Evolutionary conservation across 2,888 invertebrate genomes (phyloP).

Genomic region (Camponotus fellah): DNA sequence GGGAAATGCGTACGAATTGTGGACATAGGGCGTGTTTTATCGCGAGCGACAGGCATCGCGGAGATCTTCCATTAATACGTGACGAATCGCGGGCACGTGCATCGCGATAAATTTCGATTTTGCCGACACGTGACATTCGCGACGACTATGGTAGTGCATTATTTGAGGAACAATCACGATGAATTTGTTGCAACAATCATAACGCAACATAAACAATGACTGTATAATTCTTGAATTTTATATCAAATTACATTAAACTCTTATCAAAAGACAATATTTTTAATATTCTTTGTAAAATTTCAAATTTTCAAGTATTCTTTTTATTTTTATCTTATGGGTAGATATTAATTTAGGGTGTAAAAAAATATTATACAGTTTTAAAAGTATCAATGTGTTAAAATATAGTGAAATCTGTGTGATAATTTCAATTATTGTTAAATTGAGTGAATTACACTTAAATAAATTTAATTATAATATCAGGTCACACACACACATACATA

Average conservation of each 20-base stretch:
- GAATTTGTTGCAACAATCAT: constrained; percentile 2
- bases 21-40: constrained; percentile 68
- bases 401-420: neutral
- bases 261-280: neutral
- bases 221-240: neutral
- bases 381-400: constrained; percentile 3
- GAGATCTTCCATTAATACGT: constrained; percentile 68
- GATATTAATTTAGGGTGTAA: neutral
- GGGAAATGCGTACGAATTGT: constrained; percentile 52
- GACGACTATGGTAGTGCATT: constrained; percentile 22
- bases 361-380: neutral
- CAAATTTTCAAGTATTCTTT: neutral
- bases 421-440: constrained; percentile 22
- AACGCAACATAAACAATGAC: neutral
- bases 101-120: constrained; percentile 62
- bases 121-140: constrained; percentile 43
- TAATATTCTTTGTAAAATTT: neutral
- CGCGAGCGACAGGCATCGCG: constrained; percentile 59
- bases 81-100: constrained; percentile 64
- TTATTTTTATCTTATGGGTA: neutral
- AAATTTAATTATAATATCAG: neutral
- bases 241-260: neutral
- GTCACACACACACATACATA: neutral
- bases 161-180: neutral
- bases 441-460: neutral